Evolutionary conservation across 37 sponge, comb jelly and placozoan genomes (phyloP).

Genomic region (Beroe forskalii): DNA sequence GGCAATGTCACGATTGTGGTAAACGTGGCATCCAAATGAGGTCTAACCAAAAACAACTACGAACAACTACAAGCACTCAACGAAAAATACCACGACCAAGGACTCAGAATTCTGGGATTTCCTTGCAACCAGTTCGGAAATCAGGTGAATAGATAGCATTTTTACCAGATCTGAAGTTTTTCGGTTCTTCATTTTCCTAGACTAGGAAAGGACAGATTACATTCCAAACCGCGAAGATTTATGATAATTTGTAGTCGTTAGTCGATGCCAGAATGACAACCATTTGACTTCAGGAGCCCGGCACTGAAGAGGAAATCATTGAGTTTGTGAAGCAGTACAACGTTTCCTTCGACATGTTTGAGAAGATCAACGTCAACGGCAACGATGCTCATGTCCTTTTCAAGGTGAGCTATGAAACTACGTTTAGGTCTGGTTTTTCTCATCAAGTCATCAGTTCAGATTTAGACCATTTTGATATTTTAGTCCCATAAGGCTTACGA

Average conservation of each 20-base stretch:
- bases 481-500: too few species aligned
- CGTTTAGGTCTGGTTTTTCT: too few species aligned
- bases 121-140: slow-evolving; percentile 92
- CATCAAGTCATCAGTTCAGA: too few species aligned
- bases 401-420: slow-evolving; percentile 73
- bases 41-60: slow-evolving; percentile 85
- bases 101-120: slow-evolving; percentile 78
- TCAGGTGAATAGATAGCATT: too few species aligned
- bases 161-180: too few species aligned
- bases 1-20: slow-evolving; percentile 75
- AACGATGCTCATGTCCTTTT: slow-evolving; percentile 76
- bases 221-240: too few species aligned
- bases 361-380: slow-evolving; percentile 86
- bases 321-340: slow-evolving; percentile 72
- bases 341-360: slow-evolving; percentile 87
- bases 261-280: too few species aligned
- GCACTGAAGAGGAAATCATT: slow-evolving; percentile 75
- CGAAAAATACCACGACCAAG: slow-evolving; percentile 64
- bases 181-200: too few species aligned
- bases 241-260: too few species aligned
- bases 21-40: slow-evolving; percentile 90
- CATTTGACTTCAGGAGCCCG: slow-evolving; percentile 91
- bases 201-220: too few species aligned
- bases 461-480: too few species aligned
- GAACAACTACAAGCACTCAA: slow-evolving; percentile 73